Evolutionary conservation across 2,888 invertebrate species (phyloP).

Genomic region (Tupiocoris notatus): DNA sequence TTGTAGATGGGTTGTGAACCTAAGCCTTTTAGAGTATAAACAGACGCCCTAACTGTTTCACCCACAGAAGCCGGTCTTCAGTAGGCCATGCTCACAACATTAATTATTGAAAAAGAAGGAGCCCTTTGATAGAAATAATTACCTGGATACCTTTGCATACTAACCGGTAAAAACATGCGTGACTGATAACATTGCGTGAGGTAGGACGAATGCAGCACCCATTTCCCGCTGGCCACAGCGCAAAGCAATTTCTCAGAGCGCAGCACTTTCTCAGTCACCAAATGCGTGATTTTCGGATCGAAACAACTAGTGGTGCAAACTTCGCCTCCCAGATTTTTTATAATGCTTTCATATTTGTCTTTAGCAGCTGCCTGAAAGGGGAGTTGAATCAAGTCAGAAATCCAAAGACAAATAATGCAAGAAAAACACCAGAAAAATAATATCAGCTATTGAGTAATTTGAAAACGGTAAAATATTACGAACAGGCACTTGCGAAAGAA

Average conservation of each 20-base stretch:
- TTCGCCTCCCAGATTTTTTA: slow-evolving; percentile 64
- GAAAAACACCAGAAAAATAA: neutral
- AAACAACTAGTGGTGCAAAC: slow-evolving; percentile 54
- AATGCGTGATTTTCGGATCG: slow-evolving; percentile 65
- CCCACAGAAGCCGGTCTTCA: no score
- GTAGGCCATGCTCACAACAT: no score
- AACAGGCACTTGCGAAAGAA: slow-evolving; percentile 45
- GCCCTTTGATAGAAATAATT: no score
- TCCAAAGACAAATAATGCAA: neutral
- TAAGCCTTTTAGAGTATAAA: no score
- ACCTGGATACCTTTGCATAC: no score
- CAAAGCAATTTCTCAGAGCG: slow-evolving; percentile 87
- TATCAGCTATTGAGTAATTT: neutral
- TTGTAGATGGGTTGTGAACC: no score
- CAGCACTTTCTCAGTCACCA: slow-evolving; percentile 70
- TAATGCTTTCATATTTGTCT: slow-evolving; percentile 54
- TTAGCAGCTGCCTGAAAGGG: slow-evolving; percentile 41
- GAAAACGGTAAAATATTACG: slow-evolving; percentile 23
- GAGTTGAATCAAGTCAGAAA: neutral
- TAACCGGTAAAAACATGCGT: slow-evolving; percentile 65
- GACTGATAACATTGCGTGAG: slow-evolving; percentile 65
- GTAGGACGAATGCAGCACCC: slow-evolving; percentile 82
- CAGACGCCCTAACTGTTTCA: no score
- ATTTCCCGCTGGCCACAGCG: slow-evolving; percentile 82
- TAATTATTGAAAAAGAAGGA: no score